Base-by-base conservation (phyloP, 2,113 vertebrate genomes). In the Salminus brasiliensis region DNA sequence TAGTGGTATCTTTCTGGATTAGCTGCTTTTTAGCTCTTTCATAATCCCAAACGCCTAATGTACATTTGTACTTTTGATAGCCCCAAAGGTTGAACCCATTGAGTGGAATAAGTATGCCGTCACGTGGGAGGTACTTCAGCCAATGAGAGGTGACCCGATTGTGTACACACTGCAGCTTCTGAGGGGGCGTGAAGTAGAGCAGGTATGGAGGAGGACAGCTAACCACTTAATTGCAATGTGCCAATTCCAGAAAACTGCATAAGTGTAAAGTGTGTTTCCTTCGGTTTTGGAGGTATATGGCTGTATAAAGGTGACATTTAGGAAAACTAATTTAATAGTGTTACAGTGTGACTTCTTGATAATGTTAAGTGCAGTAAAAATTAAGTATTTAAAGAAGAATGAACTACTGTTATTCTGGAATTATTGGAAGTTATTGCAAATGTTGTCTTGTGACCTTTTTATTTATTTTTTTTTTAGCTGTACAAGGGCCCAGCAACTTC, bases 101-200 rank as follows among this genome's bases (percentile, higher is more conserved):
- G 93, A 92, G 62, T 91, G 84, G 74, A 94, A 90, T 72, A 73
- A 73, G 76, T 95, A 87, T 11, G 91, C 93, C 76, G 87, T 95
- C 82, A 94, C 91, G 12, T 95, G 94, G 94, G 91, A 94, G 39
- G 79, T 92, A 79, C 81, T 95, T 43, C 92, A 88, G 36, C 93
- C 94, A 0, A 94, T 94, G 90, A 94, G 90, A 87, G 93, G 93
- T 85, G 94, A 95, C 83, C 83, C 91, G 77, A 91, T 95, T 83
- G 85, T 95, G 90, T 95, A 95, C 87, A 92, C 85, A 76, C 90
- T 95, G 86, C 94, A 94, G 70, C 86, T 95, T 52, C 84, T 88
- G 86, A 89, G 82, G 76, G 93, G 93, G 65, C 92, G 92, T 86
- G 92, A 93, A 79, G 84, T 89, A 72, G 91, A 95, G 74, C 89